Base-by-base conservation (phyloP, 2,113 vertebrate genomes). In the Pseudorasbora parva region DNA sequence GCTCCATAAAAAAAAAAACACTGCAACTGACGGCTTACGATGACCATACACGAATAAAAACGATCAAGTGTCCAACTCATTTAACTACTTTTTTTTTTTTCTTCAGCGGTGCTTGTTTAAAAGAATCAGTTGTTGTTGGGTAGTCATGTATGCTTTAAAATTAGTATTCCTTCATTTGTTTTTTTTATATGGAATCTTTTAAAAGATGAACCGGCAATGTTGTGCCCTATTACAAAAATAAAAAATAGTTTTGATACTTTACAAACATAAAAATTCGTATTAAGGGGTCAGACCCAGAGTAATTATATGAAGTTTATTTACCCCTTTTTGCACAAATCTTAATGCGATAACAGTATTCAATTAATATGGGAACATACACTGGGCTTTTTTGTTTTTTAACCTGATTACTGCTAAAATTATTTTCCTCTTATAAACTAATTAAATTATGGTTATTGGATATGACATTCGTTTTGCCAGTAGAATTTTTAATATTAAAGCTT, bases 101-200 rank as follows among this genome's bases (percentile, higher is more conserved):
- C 8, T 54, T 64, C 64, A 30, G 51, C 69, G 74, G 74, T 78
- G 47, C 37, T 47, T 66, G 60, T 78, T 57, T 57, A 27, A 57
- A 80, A 66, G 54, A 51, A 51, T 19, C 9, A 5, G 33, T 21
- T 68, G 33, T 14, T 12, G 49, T 72, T 60, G 54, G 73, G 0
- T 77, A 10, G 62, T 73, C 59, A 27, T 74, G 10, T 62, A 71
- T 19, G 21, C 41, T 75, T 41, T 56, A 54, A 25, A 75, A 30
- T 64, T 60, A 10, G 7, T 43, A 8, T 72, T 79, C 17, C 17
- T 5, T 45, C 14, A 4, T 6, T 30, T 82, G 78, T 6, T 37
- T 37, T 25, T 82, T 86, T 8, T 59, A 21, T 68, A 30, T 86
- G 45, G 73, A 59, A 83, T 78, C 76, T 72, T 78, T 76, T 54